Evolutionary conservation across 2,888 invertebrate genomes (phyloP).

Genomic region (Zygaena filipendulae): DNA sequence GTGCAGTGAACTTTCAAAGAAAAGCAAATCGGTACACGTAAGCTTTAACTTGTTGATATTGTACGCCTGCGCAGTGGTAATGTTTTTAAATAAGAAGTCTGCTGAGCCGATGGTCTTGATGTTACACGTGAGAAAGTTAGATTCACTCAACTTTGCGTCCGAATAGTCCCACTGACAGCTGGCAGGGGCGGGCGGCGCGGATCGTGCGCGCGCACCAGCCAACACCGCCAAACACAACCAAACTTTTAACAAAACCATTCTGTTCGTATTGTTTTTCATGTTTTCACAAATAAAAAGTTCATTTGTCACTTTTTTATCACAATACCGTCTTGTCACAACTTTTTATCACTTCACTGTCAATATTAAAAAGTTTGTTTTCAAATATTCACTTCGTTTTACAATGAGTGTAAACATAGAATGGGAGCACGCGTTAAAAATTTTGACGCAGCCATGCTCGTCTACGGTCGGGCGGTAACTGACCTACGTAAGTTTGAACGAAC

Average conservation of each 20-base stretch:
- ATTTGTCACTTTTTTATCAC: conserved; percentile 52
- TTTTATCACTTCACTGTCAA: conserved; percentile 41
- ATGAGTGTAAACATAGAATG: conserved; percentile 61
- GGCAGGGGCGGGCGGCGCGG: conserved; percentile 71
- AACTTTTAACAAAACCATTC: conserved; percentile 65
- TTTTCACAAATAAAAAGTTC: conserved; percentile 50
- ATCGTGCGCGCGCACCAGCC: conserved; percentile 63
- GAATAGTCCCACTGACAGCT: conserved; percentile 80
- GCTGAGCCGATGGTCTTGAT: conserved; percentile 79
- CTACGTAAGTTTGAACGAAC: conserved; percentile 69
- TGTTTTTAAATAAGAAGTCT: conserved; percentile 75
- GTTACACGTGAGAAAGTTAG: conserved; percentile 74
- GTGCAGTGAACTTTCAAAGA: conserved; percentile 78
- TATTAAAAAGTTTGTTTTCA: conserved; percentile 37
- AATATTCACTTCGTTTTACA: conserved; percentile 45
- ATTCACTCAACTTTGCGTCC: conserved; percentile 66
- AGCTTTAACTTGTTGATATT: conserved; percentile 75
- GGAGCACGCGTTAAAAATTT: conserved; percentile 60
- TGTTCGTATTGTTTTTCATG: conserved; percentile 54
- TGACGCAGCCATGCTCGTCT: conserved; percentile 67
- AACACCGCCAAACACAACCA: conserved; percentile 58
- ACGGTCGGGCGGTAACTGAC: conserved; percentile 70
- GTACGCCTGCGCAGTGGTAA: conserved; percentile 77
- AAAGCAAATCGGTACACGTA: conserved; percentile 78
- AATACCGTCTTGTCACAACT: conserved; percentile 32